These are phyloP conservation scores for Watsonalla binaria DNA, from an alignment of 2,888 invertebrate genomes.

Conservation along the genomic window DNA sequence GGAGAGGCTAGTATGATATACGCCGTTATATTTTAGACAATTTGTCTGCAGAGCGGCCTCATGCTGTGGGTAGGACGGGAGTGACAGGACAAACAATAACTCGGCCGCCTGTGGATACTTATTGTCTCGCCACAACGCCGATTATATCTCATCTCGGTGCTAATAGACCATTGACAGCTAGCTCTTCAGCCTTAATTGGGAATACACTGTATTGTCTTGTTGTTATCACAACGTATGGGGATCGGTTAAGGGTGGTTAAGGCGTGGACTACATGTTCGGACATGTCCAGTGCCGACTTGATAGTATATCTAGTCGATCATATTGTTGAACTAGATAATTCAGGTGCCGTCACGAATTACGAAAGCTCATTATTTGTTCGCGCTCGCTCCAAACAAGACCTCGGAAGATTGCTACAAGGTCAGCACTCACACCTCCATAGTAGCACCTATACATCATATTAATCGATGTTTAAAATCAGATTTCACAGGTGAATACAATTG, in stretches of 20 bases:
- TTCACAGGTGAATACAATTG: too few relatives aligned
- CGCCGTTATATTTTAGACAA: constrained; percentile 54
- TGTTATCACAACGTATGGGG: background rate
- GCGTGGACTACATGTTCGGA: background rate
- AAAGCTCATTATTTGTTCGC: too few relatives aligned
- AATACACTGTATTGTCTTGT: constrained; percentile 10
- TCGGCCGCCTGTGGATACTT: constrained; percentile 56
- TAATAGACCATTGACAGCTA: constrained; percentile 57
- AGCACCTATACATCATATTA: too few relatives aligned
- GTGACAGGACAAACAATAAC: constrained; percentile 64
- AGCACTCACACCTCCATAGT: too few relatives aligned
- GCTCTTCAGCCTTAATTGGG: constrained; percentile 41
- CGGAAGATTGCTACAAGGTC: too few relatives aligned
- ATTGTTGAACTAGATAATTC: too few relatives aligned
- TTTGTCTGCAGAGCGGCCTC: constrained; percentile 47
- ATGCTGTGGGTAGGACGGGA: constrained; percentile 55
- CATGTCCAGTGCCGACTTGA: background rate
- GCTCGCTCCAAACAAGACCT: too few relatives aligned
- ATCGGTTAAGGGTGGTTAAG: background rate
- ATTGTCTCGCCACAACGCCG: constrained; percentile 55
- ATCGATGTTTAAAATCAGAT: too few relatives aligned
- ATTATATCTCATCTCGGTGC: constrained; percentile 59
- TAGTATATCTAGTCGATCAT: too few relatives aligned
- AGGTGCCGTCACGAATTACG: too few relatives aligned
- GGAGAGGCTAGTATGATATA: constrained; percentile 5